Base-by-base conservation (phyloP, 2,888 invertebrate species). In the Orthosia gracilis region DNA sequence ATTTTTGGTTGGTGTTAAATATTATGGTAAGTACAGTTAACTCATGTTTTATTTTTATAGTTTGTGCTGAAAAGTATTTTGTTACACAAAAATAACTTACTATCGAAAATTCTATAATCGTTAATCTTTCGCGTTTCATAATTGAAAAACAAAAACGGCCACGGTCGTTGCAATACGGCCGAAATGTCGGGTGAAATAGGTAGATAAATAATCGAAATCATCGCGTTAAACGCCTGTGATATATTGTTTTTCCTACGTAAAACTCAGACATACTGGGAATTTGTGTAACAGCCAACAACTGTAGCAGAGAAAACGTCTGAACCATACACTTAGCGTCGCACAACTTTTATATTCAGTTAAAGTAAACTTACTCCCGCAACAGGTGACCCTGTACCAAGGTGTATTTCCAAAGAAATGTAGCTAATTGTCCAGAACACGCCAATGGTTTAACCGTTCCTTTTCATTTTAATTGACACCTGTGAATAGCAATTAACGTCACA, bases 281-380 rank as follows among this genome's bases (percentile, higher is more conserved):
- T 13, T 17, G 40, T 55, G 54, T 59, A 64, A 40, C 50, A 26
- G 12, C 45, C 23, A 18, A 67, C 31, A 55, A 45, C 13, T 26
- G 55, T 26, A 52, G 13, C 49, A 13, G 23, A 45, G 50, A 64
- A 54, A 59, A 26, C 15, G 18, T 57, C 40, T 26, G 52, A 52
- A 40, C 26, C 40, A 50, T 49, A 55, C 65, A 57, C 31, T 76
- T 57, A 21, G 50, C 23, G 63, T 11, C 65, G 79, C 50, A 45
- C 13, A 80, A 82, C 55, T 77, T 69, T 71, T 82, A 77, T 77
- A 79, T 67, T 64, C 57, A 82, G 59, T 78, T 80, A 78, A 58
- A 64, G 59, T 12, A 59, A 67, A 78, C 63, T 61, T 17, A 62
- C 55, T 68, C 23, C 45, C 2, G 83, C 79, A 83, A 83, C 80